These are phyloP conservation scores for Myripristis murdjan DNA, from an alignment of 2,797 vertebrate species.

Conservation along the genomic window DNA sequence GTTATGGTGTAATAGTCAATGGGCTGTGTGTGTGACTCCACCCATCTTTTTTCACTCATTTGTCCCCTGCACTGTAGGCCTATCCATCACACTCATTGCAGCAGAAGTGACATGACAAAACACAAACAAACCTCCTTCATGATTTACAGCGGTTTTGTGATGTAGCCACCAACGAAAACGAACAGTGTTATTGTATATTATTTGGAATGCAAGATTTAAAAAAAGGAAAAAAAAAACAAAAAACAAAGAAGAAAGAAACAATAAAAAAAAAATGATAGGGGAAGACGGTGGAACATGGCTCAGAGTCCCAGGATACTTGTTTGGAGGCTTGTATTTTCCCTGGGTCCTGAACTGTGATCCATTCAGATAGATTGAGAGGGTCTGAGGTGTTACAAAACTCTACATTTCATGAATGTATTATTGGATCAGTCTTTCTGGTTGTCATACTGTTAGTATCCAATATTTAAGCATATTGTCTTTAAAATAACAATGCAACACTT, in stretches of 20 bases:
- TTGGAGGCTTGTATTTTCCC: slow-evolving; percentile 30
- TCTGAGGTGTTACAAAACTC: slow-evolving; percentile 15
- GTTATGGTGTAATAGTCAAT: slow-evolving; percentile 16
- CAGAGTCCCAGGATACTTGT: slow-evolving; percentile 47
- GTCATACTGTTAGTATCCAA: background rate
- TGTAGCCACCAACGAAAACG: slow-evolving; percentile 61
- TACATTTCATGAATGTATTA: slow-evolving; percentile 22
- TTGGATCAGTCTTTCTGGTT: slow-evolving; percentile 3
- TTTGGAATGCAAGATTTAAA: slow-evolving; percentile 27
- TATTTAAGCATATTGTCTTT: background rate
- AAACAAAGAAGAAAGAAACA: too few relatives aligned
- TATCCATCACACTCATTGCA: slow-evolving; percentile 71
- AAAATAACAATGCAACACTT: background rate
- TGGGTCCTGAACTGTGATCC: background rate
- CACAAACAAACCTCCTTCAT: slow-evolving; percentile 66
- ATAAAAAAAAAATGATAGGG: too few relatives aligned
- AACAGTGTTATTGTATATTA: slow-evolving; percentile 39
- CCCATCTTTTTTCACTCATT: slow-evolving; percentile 59
- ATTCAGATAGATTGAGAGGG: background rate
- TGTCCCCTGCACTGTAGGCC: slow-evolving; percentile 50
- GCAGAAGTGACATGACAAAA: slow-evolving; percentile 67
- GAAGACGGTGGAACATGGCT: background rate
- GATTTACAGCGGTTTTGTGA: slow-evolving; percentile 71
- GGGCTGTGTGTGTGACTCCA: slow-evolving; percentile 40
- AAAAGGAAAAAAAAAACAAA: background rate